Percentiles rank a stretch among this genome's conserved stretches.
Evolutionary conservation across 64 coral and sea anemone species (phyloP).

Genomic region (Anthopleura sola): DNA sequence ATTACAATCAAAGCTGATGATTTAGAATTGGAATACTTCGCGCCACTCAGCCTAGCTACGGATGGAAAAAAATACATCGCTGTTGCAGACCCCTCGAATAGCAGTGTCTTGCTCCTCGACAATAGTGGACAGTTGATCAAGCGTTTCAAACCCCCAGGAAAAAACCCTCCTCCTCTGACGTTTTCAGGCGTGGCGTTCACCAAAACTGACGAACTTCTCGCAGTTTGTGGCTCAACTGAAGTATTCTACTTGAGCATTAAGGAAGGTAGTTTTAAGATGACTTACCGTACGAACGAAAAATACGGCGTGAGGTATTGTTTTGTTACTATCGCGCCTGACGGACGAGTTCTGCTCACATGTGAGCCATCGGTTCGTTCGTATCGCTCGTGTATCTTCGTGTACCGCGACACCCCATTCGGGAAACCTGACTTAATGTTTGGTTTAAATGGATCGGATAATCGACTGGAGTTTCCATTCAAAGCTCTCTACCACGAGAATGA

Average conservation of each 20-base stretch:
- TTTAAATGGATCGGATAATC: slow-evolving; percentile 32
- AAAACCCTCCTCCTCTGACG: slow-evolving; percentile 39
- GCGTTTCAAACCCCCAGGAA: slow-evolving; percentile 43
- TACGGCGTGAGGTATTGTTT: slow-evolving; percentile 86
- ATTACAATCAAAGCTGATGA: slow-evolving; percentile 42
- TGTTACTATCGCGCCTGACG: slow-evolving; percentile 47
- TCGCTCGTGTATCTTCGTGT: slow-evolving; percentile 75
- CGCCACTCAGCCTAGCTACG: slow-evolving; percentile 67
- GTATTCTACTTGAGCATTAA: slow-evolving; percentile 66
- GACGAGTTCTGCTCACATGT: slow-evolving; percentile 68
- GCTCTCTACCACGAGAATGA: slow-evolving; percentile 66
- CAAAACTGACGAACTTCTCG: slow-evolving; percentile 59
- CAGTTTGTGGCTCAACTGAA: slow-evolving; percentile 68
- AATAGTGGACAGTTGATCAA: slow-evolving; percentile 60
- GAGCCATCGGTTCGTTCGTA: slow-evolving; percentile 60
- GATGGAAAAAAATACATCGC: slow-evolving; percentile 58
- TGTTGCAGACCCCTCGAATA: slow-evolving; percentile 79
- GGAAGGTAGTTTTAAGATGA: slow-evolving; percentile 71
- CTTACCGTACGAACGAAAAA: slow-evolving; percentile 58
- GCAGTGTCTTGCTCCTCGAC: slow-evolving; percentile 58
- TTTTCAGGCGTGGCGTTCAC: slow-evolving; percentile 81
- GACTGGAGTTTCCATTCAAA: slow-evolving; percentile 73
- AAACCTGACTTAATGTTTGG: slow-evolving; percentile 88
- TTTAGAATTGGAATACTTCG: slow-evolving; percentile 72
- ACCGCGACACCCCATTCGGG: slow-evolving; percentile 67